Percentiles rank a stretch among this genome's conserved stretches.
Evolutionary conservation across 2,113 vertebrate genomes (phyloP).

Genomic region (Myxocyprinus asiaticus): DNA sequence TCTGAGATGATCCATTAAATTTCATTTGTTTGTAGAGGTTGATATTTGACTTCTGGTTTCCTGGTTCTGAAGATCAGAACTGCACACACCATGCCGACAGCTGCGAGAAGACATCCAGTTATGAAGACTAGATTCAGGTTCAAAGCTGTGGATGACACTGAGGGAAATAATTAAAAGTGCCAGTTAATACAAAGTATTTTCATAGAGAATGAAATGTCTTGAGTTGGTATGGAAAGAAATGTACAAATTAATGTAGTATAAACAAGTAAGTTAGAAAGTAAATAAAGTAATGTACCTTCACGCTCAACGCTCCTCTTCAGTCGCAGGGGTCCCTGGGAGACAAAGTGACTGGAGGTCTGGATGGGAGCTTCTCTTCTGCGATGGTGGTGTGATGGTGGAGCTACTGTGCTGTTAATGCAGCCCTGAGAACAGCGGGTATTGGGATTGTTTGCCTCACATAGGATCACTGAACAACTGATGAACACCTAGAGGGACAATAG

Average conservation of each 20-base stretch:
- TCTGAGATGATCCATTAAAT: background rate
- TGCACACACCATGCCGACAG: slow-evolving; percentile 59
- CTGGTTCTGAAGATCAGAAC: slow-evolving; percentile 55
- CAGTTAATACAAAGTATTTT: background rate
- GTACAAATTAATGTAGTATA: background rate
- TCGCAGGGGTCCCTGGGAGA: slow-evolving; percentile 75
- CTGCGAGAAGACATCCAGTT: slow-evolving; percentile 59
- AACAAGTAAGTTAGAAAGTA: background rate
- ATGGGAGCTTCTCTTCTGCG: slow-evolving; percentile 59
- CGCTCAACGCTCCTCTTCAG: slow-evolving; percentile 44
- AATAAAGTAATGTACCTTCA: background rate
- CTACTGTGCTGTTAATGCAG: slow-evolving; percentile 55
- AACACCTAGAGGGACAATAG: slow-evolving; percentile 49
- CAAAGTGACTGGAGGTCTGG: slow-evolving; percentile 61
- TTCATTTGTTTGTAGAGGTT: slow-evolving; percentile 45
- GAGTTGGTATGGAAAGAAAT: too few species aligned
- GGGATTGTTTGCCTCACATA: slow-evolving; percentile 55
- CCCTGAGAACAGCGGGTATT: slow-evolving; percentile 65
- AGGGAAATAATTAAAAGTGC: slow-evolving; percentile 20
- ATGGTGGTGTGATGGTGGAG: background rate
- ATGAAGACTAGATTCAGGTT: slow-evolving; percentile 61
- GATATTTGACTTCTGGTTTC: slow-evolving; percentile 49
- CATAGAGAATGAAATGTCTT: too few species aligned
- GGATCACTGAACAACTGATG: slow-evolving; percentile 48
- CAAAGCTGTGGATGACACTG: slow-evolving; percentile 42